Conservation (phyloP, 2,888 invertebrate genomes). For the Cataglyphis rosenhaueri region DNA sequence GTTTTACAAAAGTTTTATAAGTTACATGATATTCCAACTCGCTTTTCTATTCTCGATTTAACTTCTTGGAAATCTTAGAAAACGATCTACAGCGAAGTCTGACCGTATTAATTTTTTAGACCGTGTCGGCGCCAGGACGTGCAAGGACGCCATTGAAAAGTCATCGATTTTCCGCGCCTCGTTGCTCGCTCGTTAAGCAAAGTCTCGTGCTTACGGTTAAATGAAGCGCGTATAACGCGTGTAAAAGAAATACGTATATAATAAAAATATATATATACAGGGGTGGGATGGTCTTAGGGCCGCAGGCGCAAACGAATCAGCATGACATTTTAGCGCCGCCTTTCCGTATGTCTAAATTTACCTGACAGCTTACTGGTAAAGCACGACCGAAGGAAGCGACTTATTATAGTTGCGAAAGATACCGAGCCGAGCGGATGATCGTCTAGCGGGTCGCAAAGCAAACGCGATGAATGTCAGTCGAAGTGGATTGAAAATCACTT, state of each 20-base stretch:
- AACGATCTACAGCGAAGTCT: not conserved
- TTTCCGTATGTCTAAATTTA: slow-evolving; percentile 50
- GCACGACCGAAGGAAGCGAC: slow-evolving; percentile 35
- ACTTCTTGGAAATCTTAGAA: slow-evolving; percentile 17
- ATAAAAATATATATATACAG: slow-evolving; percentile 8
- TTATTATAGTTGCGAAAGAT: slow-evolving; percentile 52
- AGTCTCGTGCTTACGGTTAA: slow-evolving; percentile 69
- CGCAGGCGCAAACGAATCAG: slow-evolving; percentile 52
- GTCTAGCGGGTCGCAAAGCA: not conserved
- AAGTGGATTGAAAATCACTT: not conserved
- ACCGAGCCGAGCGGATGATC: slow-evolving; percentile 47
- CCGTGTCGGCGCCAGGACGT: slow-evolving; percentile 2
- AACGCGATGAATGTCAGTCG: not conserved
- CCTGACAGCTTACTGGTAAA: slow-evolving; percentile 24
- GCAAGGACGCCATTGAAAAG: slow-evolving; percentile 63
- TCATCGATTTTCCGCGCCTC: slow-evolving; percentile 70
- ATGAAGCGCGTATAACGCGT: slow-evolving; percentile 70
- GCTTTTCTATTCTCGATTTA: not conserved
- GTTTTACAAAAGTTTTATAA: not conserved
- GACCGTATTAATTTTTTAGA: slow-evolving; percentile 62
- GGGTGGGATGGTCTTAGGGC: slow-evolving; percentile 46
- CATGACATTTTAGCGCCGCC: slow-evolving; percentile 56
- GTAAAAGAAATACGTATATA: slow-evolving; percentile 34
- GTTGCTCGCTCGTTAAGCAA: slow-evolving; percentile 69
- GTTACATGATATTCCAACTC: not conserved